phyloP scores from a whole-genome alignment of 2,113 vertebrate genomes.

The Micromys minutus region DNA sequence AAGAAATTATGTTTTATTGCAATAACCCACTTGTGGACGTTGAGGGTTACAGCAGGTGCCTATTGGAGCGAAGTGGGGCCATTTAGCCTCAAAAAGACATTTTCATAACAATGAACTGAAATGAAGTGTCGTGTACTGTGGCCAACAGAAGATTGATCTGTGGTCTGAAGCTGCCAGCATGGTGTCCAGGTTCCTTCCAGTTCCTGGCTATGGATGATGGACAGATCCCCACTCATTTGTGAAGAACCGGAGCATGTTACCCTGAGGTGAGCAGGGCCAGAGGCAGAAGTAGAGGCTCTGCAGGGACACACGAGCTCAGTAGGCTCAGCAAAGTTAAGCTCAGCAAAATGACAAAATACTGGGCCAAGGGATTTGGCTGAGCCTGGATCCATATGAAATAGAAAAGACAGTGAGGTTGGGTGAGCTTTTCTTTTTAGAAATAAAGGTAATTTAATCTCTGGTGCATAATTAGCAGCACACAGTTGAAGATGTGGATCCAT shows the following conservation, averaged over 20 bases:
- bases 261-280: background rate
- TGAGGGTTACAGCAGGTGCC: background rate
- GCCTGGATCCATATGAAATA: background rate
- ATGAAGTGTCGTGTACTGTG: background rate
- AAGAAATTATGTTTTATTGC: conserved; percentile 1
- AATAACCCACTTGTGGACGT: background rate
- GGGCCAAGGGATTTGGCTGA: background rate
- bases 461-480: background rate
- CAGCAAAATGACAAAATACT: background rate
- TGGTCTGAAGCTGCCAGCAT: background rate
- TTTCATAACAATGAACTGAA: background rate
- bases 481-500: background rate
- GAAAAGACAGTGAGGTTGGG: background rate
- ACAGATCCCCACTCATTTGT: background rate
- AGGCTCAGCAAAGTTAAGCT: rapidly evolving
- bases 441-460: background rate
- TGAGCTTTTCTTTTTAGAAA: background rate
- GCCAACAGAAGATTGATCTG: background rate
- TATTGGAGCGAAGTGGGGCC: background rate
- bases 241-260: background rate
- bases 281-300: background rate
- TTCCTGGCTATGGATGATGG: background rate
- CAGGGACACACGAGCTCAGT: background rate
- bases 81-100: background rate
- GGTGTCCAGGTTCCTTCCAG: background rate